Conservation (phyloP, 2,113 vertebrate species). For the Macquaria australasica region DNA sequence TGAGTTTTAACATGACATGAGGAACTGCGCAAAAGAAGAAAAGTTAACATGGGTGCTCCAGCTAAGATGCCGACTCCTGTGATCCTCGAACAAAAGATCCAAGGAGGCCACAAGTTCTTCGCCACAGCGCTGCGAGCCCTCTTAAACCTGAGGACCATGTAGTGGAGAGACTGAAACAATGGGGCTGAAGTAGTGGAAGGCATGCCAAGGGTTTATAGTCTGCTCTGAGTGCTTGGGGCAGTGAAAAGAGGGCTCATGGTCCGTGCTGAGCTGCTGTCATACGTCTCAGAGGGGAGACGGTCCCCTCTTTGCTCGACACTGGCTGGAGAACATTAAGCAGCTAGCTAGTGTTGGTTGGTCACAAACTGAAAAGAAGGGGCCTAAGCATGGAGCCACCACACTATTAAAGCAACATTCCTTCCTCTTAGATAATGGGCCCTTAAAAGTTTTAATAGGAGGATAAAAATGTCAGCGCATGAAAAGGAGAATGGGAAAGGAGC, state of each 20-base stretch:
- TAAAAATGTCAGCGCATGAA: slow-evolving; percentile 85
- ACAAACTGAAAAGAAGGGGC: slow-evolving; percentile 77
- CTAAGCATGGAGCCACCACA: slow-evolving; percentile 76
- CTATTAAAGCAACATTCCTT: slow-evolving; percentile 86
- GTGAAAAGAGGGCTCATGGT: slow-evolving; percentile 67
- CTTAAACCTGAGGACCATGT: slow-evolving; percentile 67
- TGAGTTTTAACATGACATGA: slow-evolving; percentile 38
- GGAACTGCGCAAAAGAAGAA: slow-evolving; percentile 25
- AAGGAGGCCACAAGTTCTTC: slow-evolving; percentile 56
- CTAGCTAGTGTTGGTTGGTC: slow-evolving; percentile 63
- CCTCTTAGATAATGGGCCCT: slow-evolving; percentile 83
- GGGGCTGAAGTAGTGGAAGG: slow-evolving; percentile 68
- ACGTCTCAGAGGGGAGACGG: slow-evolving; percentile 54
- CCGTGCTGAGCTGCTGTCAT: slow-evolving; percentile 58
- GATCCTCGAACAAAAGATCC: slow-evolving; percentile 70
- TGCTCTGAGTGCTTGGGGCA: slow-evolving; percentile 61
- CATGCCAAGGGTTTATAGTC: slow-evolving; percentile 80
- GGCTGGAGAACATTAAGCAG: slow-evolving; percentile 66
- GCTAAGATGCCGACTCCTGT: slow-evolving; percentile 39
- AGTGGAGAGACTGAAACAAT: slow-evolving; percentile 70
- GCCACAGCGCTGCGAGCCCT: slow-evolving; percentile 35
- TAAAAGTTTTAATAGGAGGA: slow-evolving; percentile 85
- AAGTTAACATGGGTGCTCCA: slow-evolving; percentile 42
- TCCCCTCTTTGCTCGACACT: slow-evolving; percentile 42
- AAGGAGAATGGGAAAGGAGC: slow-evolving; percentile 73